These are phyloP conservation scores for Caenorhabditis sinica DNA, from an alignment of 2,888 invertebrate species.

Conservation along the genomic window DNA sequence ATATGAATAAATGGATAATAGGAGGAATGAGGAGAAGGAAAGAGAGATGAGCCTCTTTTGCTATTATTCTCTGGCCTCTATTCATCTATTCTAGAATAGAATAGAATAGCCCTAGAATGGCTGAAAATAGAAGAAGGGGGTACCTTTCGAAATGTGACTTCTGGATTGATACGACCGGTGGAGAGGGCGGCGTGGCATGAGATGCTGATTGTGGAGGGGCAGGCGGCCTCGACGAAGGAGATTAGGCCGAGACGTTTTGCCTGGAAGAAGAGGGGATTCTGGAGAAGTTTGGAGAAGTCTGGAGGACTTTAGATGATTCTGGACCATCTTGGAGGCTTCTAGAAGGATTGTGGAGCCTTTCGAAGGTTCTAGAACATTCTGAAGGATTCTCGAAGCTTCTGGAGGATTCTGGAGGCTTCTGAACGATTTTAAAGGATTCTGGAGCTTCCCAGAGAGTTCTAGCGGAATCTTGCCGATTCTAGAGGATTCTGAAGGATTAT, in stretches of 20 bases:
- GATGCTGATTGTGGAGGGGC: constrained; percentile 88
- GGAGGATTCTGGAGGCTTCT: not conserved
- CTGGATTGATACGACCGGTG: constrained; percentile 93
- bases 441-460: too few relatives aligned
- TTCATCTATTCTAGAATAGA: not conserved
- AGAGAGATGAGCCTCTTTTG: not conserved
- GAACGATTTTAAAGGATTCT: not conserved
- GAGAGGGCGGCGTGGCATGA: constrained; percentile 98
- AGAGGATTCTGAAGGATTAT: too few relatives aligned
- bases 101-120: not conserved
- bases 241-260: constrained; percentile 69
- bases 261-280: constrained; percentile 33
- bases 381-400: too few relatives aligned
- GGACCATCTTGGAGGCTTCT: not conserved
- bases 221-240: constrained; percentile 65
- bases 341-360: not conserved
- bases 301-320: not conserved
- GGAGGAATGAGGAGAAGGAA: not conserved
- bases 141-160: constrained; percentile 98
- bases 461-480: too few relatives aligned
- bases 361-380: too few relatives aligned
- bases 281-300: not conserved
- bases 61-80: constrained; percentile 14
- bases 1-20: constrained; percentile 21
- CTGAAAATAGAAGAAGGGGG: constrained; percentile 3